Base-by-base conservation (phyloP, 1,140 invertebrate species). In the Drosophila equinoxialis region DNA sequence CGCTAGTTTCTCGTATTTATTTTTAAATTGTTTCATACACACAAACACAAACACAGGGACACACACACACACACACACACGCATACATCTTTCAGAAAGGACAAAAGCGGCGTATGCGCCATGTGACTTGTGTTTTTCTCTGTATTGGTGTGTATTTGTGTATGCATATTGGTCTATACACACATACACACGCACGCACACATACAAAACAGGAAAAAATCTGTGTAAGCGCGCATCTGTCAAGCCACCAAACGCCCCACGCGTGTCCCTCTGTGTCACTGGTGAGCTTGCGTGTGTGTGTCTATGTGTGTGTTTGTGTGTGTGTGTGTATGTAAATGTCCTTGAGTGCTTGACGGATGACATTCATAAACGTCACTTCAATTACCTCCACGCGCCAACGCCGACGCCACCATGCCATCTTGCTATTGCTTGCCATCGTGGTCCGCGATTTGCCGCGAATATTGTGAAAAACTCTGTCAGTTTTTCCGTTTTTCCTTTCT, bases 271-370 rank as follows among this genome's bases (percentile, higher is more conserved):
- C 17, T 17, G 20, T 30, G 14, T 11, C 37, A 33, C 55, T 65
- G 54, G 45, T 42, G 45, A 55, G 65, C 55, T 8, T 42, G 58
- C n/a, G 48, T 68, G 14, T 54, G 35, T 59, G 30, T 60, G 26
- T 23, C 54, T 66, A 65, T 77, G 71, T 70, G 48, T 70, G 80
- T 80, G 58, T 89, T n/a, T n/a, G n/a, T n/a, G 68, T 77, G 71
- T 70, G 48, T 70, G 80, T 80, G 58, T 89, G 71, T 84, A 89
- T 87, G 84, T 89, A 89, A 87, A 93, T 79, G 95, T 95, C 55
- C 83, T 87, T 87, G 83, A 87, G 83, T 83, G 83, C 84, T 83
- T 87, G 83, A 87, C 83, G 83, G 84, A 87, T 87, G 83, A 89
- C 84, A 87, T 87, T 87, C 83, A 87, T 87, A 87, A 87, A 87